These are phyloP conservation scores for Hydriomena furcata DNA, from an alignment of 2,888 invertebrate genomes.

Conservation along the genomic window DNA sequence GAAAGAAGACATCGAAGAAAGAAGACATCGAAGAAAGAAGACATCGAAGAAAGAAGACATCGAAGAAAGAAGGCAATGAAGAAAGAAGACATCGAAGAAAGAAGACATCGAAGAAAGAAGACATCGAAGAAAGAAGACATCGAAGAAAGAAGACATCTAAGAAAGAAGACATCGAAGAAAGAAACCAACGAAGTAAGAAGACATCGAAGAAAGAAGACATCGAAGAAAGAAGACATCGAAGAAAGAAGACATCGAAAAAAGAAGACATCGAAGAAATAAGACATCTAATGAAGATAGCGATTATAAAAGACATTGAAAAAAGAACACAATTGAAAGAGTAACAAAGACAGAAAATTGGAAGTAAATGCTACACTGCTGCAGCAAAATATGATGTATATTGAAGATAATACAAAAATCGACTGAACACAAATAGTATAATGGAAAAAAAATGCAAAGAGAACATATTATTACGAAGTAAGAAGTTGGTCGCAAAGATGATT, in stretches of 20 bases:
- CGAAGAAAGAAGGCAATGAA: conserved; percentile 16
- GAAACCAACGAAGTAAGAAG: conserved; percentile 16
- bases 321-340: too few species aligned
- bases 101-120: conserved; percentile 16
- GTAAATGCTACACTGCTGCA: too few species aligned
- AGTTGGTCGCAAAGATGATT: conserved; percentile 4
- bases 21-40: conserved; percentile 24
- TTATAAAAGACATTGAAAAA: too few species aligned
- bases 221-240: conserved; percentile 21
- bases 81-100: conserved; percentile 11
- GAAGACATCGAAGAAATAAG: conserved; percentile 13
- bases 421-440: background rate
- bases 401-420: conserved; percentile 2
- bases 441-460: too few species aligned
- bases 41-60: conserved; percentile 8
- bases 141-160: conserved; percentile 21
- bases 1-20: conserved; percentile 18
- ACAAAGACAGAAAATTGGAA: too few species aligned
- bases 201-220: conserved; percentile 16
- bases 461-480: too few species aligned
- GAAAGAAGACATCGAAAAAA: conserved; percentile 8
- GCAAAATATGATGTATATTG: too few species aligned
- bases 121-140: conserved; percentile 13
- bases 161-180: conserved; percentile 5
- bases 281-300: background rate